Conservation (phyloP, 2,797 vertebrate species). For the Gallinago stenura region DNA sequence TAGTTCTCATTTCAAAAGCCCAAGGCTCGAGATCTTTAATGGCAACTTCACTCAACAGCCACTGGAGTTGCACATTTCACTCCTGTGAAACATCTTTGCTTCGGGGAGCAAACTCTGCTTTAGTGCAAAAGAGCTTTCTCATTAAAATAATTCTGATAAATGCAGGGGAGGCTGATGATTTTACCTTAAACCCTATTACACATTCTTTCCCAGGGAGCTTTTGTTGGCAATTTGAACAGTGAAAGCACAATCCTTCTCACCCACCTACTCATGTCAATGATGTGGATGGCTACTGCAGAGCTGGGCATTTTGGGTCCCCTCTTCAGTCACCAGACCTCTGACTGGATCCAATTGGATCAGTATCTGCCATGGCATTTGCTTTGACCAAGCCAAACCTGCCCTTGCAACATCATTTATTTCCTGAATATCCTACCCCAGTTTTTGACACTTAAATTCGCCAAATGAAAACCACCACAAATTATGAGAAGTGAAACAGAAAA, state of each 20-base stretch:
- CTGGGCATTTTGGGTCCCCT: not conserved
- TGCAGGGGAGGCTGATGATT: not conserved
- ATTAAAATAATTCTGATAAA: not conserved
- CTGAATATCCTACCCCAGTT: not conserved
- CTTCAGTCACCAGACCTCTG: not conserved
- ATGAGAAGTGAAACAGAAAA: not conserved
- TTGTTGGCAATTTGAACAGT: not conserved
- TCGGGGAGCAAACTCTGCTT: not conserved
- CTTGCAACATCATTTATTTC: not conserved
- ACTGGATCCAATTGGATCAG: accelerated
- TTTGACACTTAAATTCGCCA: not conserved
- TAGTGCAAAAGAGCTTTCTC: not conserved
- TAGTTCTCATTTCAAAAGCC: not conserved
- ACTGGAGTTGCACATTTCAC: not conserved
- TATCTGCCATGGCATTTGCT: not conserved
- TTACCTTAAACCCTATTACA: not conserved
- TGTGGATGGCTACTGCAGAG: not conserved
- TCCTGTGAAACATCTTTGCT: not conserved
- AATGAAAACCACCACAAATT: not conserved
- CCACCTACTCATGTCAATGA: not conserved
- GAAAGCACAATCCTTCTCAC: not conserved
- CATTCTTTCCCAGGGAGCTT: not conserved
- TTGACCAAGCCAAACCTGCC: not conserved
- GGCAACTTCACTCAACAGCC: not conserved
- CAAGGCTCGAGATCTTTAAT: not conserved